Base-by-base conservation (phyloP, 2,797 vertebrate species). In the Caiman crocodilus region DNA sequence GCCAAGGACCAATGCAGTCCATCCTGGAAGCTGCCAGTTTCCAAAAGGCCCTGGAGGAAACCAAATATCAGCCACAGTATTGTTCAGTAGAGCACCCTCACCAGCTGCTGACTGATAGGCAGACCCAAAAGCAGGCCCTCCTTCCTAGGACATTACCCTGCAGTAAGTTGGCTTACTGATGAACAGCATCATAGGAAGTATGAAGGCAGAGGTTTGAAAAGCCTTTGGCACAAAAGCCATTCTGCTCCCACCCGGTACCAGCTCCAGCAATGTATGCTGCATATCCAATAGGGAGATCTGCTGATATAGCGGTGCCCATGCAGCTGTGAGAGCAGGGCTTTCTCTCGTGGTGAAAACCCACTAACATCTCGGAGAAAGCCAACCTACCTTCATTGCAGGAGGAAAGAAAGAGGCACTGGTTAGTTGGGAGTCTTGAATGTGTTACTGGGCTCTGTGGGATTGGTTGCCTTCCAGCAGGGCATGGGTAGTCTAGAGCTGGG, bases 321-420 rank as follows among this genome's bases (percentile, higher is more conserved):
- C 65, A 81, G 55, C 59, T 55, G 2, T 0, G 1, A 30, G 55
- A 25, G 55, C 16, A 16, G 28, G 59, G 28, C 7, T 9, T 69
- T n/a, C 14, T 35, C 60, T 58, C 26, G 80, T 69, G 50, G 6
- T 25, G 59, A 5, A 25, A 60, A 50, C 63, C 42, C 42, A n/a
- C 28, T 2, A 30, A 26, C 20, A 59, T 26, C 55, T 58, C 11
- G 55, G 58, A 0, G 1, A 75, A 23, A 50, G 5, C 1, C 42
- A 50, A 50, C 42, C 42, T 50, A 50, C 42, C 42, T 50, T 4
- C 12, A 17, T 28, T 42, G 58, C 13, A 14, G 30, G 6, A n/a
- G 57, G 42, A 76, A 6, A 7, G 14, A 23, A 89, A 57, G 15
- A 75, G 18, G 16, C 21, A 8, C 4, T 10, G 7, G 26, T n/a